Evolutionary conservation across 2,888 invertebrate species (phyloP).

Genomic region (Troides aeacus): DNA sequence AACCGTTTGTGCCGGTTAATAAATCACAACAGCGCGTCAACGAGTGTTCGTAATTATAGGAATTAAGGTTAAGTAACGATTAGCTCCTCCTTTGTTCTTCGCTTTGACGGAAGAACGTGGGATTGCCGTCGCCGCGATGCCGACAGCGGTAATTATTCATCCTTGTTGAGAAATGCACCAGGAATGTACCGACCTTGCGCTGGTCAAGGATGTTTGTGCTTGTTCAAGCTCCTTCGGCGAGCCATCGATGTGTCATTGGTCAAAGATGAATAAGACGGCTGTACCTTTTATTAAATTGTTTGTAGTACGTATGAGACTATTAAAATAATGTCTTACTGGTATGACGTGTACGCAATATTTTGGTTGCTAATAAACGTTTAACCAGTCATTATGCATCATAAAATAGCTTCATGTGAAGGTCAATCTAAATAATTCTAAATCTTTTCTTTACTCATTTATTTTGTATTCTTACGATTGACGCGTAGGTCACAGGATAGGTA

Average conservation of each 20-base stretch:
- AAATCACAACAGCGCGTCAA: constrained; percentile 73
- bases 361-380: neutral
- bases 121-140: constrained; percentile 37
- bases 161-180: constrained; percentile 23
- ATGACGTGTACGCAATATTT: neutral
- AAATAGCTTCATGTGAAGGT: neutral
- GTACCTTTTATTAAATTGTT: neutral
- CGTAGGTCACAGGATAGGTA: no score
- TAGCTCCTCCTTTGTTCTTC: constrained; percentile 67
- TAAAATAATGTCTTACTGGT: neutral
- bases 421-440: neutral
- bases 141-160: constrained; percentile 29
- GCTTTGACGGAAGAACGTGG: constrained; percentile 56
- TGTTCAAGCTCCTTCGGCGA: neutral
- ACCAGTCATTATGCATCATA: neutral
- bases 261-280: neutral
- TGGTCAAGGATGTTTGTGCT: constrained; percentile 25
- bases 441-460: neutral
- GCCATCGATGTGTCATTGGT: neutral
- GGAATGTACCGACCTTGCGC: constrained; percentile 29
- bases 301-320: neutral
- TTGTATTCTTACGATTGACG: neutral
- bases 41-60: constrained; percentile 64
- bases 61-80: constrained; percentile 76
- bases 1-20: constrained; percentile 48